A percentile compares a stretch with the other conserved stretches of the same genome.
These are phyloP conservation scores for Ophiodon elongatus DNA, from an alignment of 2,113 vertebrate species.

Conservation along the genomic window DNA sequence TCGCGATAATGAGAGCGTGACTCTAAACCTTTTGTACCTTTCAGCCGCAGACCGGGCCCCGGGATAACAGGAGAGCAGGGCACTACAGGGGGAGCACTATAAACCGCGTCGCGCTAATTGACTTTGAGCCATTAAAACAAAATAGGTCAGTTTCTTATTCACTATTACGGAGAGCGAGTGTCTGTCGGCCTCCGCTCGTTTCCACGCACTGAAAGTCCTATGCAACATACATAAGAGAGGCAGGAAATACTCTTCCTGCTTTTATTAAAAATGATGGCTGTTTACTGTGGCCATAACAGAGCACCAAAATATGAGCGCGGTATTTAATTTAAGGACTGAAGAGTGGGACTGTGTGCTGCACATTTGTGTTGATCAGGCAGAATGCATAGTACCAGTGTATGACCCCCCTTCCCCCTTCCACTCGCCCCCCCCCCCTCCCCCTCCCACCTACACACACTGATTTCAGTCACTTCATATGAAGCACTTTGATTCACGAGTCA, in stretches of 20 bases:
- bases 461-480: slow-evolving; percentile 40
- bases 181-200: slow-evolving; percentile 3
- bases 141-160: slow-evolving; percentile 46
- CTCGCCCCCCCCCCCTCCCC: too few species aligned
- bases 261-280: slow-evolving; percentile 9
- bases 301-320: neutral
- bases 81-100: neutral
- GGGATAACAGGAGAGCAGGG: neutral
- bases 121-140: slow-evolving; percentile 56
- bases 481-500: slow-evolving; percentile 47
- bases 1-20: slow-evolving; percentile 41
- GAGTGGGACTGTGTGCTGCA: neutral
- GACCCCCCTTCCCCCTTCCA: neutral
- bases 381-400: neutral
- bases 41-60: slow-evolving; percentile 5
- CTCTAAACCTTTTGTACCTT: slow-evolving; percentile 8
- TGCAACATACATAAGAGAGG: neutral
- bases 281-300: neutral
- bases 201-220: neutral
- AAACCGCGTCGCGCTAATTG: slow-evolving; percentile 66
- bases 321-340: neutral
- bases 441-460: too few species aligned
- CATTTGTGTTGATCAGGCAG: slow-evolving; percentile 23
- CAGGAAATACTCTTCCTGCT: neutral
- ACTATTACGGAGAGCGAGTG: slow-evolving; percentile 24